These are phyloP conservation scores for Liasis olivaceus DNA, from an alignment of 2,797 vertebrate genomes.

Conservation along the genomic window DNA sequence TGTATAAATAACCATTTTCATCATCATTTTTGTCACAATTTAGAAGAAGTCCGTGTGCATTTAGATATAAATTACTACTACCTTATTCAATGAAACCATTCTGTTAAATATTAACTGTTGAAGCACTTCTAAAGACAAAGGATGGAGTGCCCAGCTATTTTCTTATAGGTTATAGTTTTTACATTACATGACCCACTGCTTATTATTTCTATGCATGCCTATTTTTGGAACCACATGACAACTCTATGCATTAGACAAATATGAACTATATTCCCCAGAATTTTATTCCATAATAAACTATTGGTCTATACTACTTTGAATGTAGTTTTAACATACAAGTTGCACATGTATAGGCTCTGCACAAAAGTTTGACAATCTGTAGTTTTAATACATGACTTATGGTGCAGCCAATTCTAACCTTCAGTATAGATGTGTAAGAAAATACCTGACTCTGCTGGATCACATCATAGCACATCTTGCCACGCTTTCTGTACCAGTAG, in stretches of 20 bases:
- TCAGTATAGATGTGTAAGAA: neutral
- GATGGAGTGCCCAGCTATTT: neutral
- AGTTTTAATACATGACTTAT: conserved; percentile 25
- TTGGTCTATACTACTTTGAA: neutral
- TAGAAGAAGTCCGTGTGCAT: neutral
- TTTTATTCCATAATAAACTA: neutral
- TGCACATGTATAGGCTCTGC: conserved; percentile 14
- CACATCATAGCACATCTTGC: too few species aligned
- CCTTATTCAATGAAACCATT: too few species aligned
- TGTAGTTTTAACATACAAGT: fast-evolving
- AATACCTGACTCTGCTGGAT: neutral
- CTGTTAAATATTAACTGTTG: neutral
- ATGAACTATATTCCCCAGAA: neutral
- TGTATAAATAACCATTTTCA: conserved; percentile 13
- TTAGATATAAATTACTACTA: neutral
- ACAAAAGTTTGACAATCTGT: conserved; percentile 10
- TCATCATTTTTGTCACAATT: neutral
- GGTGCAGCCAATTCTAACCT: neutral
- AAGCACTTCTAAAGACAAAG: neutral
- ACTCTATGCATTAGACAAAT: neutral
- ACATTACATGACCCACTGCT: neutral
- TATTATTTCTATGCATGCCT: neutral
- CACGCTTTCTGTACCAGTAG: neutral
- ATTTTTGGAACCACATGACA: neutral
- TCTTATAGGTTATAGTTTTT: neutral